Evolutionary conservation across 2,888 invertebrate genomes (phyloP).

Genomic region (Rhorus exstirpatorius): DNA sequence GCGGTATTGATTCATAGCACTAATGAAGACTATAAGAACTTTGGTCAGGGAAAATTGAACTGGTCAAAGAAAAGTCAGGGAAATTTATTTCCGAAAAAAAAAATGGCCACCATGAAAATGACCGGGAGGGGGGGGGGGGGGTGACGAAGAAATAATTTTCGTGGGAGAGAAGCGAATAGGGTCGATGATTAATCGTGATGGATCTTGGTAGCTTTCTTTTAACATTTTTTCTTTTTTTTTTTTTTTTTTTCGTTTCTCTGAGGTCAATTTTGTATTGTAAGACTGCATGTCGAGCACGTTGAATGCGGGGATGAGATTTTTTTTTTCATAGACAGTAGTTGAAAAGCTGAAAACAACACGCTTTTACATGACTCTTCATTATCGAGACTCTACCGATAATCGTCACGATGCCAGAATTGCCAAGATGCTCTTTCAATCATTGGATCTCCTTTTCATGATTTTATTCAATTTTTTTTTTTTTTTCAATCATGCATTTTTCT

Average conservation of each 20-base stretch:
- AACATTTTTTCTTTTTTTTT: conserved; percentile 8
- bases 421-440: background rate
- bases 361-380: conserved; percentile 21
- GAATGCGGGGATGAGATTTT: conserved; percentile 45
- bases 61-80: no score
- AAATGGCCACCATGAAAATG: no score
- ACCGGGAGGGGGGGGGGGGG: no score
- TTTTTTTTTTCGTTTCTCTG: conserved; percentile 3
- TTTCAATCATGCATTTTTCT: no score
- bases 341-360: conserved; percentile 28
- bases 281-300: conserved; percentile 61
- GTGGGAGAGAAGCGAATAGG: no score
- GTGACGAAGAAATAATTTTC: no score
- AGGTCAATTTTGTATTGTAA: conserved; percentile 29
- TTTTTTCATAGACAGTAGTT: conserved; percentile 40
- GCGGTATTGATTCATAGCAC: no score
- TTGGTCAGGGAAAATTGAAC: no score
- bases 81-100: no score
- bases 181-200: background rate
- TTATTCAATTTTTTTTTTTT: conserved; percentile 9
- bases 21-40: no score
- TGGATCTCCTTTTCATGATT: background rate
- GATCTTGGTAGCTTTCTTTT: background rate
- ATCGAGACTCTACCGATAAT: conserved; percentile 13
- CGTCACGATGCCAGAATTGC: conserved; percentile 7